Evolutionary conservation across 2,888 invertebrate genomes (phyloP).

Genomic region (Netelia fuscicornis): DNA sequence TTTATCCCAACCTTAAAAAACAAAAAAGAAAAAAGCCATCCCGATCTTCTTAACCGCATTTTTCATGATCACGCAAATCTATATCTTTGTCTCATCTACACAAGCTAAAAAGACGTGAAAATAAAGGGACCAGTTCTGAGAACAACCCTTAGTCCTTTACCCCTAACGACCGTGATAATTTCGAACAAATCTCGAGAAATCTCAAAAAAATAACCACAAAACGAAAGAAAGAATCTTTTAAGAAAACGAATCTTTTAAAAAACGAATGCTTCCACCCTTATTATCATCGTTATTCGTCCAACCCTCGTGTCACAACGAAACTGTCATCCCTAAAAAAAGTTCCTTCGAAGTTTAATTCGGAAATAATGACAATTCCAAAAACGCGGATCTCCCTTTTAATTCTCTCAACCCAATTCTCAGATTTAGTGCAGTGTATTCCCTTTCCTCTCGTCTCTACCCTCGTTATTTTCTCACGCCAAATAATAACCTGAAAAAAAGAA

Average conservation of each 20-base stretch:
- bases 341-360: constrained; percentile 41
- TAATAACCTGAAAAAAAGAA: background rate
- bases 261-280: constrained; percentile 39
- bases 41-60: constrained; percentile 43
- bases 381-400: background rate
- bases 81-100: constrained; percentile 28
- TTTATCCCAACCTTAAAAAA: background rate
- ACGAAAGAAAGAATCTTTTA: background rate
- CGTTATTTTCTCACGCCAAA: constrained; percentile 54
- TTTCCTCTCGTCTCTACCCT: background rate
- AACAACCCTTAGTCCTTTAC: constrained; percentile 40
- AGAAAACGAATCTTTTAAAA: no score
- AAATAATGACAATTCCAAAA: constrained; percentile 50
- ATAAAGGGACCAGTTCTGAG: constrained; percentile 70
- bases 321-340: constrained; percentile 36
- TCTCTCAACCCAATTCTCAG: constrained; percentile 22
- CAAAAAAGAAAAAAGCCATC: background rate
- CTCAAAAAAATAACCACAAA: constrained; percentile 16
- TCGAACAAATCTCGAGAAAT: constrained; percentile 22
- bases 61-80: constrained; percentile 53
- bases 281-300: constrained; percentile 10
- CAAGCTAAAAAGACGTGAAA: constrained; percentile 32
- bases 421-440: constrained; percentile 29
- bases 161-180: constrained; percentile 57
- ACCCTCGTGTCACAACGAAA: constrained; percentile 16